Evolutionary conservation across 37 sponge, comb jelly and placozoan species (phyloP).

Genomic region (Crambe crambe): DNA sequence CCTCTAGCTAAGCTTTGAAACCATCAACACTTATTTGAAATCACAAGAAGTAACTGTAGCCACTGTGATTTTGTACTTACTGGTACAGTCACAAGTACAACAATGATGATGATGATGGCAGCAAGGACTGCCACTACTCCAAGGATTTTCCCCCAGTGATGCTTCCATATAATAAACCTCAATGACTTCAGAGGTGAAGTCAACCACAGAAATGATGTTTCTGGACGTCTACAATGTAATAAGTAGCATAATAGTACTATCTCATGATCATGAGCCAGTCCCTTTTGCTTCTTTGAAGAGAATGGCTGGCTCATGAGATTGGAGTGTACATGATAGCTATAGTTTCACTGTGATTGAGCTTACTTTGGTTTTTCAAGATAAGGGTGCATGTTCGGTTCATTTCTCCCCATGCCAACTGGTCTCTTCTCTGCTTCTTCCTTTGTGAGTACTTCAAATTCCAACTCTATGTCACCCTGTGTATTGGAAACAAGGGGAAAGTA

Average conservation of each 20-base stretch:
- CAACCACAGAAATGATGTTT: slow-evolving; percentile 5
- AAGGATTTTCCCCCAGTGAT: not conserved
- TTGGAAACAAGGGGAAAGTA: too few species aligned
- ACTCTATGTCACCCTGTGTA: not conserved
- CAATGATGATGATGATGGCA: not conserved
- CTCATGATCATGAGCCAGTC: too few species aligned
- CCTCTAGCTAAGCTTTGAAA: too few species aligned
- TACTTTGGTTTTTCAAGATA: not conserved
- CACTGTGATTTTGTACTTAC: too few species aligned
- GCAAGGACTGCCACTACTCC: not conserved
- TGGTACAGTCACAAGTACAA: not conserved
- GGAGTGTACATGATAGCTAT: not conserved
- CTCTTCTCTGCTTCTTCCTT: not conserved
- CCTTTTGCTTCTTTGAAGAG: too few species aligned
- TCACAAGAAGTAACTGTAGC: too few species aligned
- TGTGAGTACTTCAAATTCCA: slow-evolving; percentile 3
- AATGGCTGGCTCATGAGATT: too few species aligned
- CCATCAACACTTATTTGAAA: too few species aligned
- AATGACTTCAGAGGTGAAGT: slow-evolving; percentile 1
- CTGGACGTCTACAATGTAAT: slow-evolving; percentile 4
- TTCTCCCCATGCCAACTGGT: not conserved
- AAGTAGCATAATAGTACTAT: not conserved
- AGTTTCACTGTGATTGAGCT: not conserved
- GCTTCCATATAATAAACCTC: not conserved
- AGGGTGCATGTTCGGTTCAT: slow-evolving; percentile 11